Base-by-base conservation (phyloP, 1,140 invertebrate genomes). In the Trichonephila clavipes region DNA sequence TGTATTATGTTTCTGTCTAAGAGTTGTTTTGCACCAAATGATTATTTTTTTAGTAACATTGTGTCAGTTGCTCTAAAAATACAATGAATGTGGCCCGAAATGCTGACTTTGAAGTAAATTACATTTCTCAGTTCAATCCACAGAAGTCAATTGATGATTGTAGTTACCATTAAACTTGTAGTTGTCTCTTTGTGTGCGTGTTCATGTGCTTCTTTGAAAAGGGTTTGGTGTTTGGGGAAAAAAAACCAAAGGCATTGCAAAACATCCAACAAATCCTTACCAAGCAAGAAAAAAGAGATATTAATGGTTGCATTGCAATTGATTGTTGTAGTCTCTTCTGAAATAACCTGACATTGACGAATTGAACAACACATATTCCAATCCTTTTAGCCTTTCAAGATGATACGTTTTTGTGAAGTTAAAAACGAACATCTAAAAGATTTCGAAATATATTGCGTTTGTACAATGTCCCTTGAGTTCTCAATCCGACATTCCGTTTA, bases 261-360 rank as follows among this genome's bases (percentile, higher is more conserved):
- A 62, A 87, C 34, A n/a, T n/a, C 12, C 24, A 62, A 62, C 85
- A 62, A 62, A n/a, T n/a, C 7, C 51, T 0, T 51, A 51, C 51
- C 10, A 51, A 51, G 51, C 0, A 51, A 51, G 8, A 51, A 34
- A 62, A 87, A 87, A 87, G 24, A 87, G n/a, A 87, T 21, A 87
- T 87, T 87, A 87, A 87, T 87, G 85, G 24, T 19, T n/a, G 24
- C 24, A 64, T 34, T 34, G n/a, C 59, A 87, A 87, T 87, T 87
- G 85, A 87, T 87, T 87, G 59, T 87, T 87, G 51, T 62, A 87
- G 24, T 62, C 59, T 24, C n/a, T 1, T 28, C 85, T 62, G 24
- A 87, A 87, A 62, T 62, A 14, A 87, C 19, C 6, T 87, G 85
- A 87, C 85, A 87, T 2, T 64, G 85, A 87, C n/a, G 51, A 62